Conservation (phyloP, 2,113 vertebrate genomes). For the Bubalus kerabau region DNA sequence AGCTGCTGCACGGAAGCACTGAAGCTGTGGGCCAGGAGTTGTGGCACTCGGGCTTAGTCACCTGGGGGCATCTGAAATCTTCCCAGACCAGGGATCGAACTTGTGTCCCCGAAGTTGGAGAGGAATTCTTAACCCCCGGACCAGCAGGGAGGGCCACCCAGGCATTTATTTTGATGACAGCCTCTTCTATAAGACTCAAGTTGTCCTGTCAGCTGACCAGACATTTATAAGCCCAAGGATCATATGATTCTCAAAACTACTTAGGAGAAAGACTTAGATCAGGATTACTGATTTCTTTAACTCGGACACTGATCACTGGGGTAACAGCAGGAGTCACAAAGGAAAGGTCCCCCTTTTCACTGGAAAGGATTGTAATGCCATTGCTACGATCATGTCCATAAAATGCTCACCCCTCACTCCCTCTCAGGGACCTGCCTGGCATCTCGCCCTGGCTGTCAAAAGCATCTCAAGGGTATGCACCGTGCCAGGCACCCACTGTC, state of each 20-base stretch:
- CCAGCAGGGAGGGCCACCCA: not conserved
- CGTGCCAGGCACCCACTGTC: not conserved
- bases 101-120: fast-evolving
- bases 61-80: not conserved
- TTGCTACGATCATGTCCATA: not conserved
- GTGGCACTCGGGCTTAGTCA: not conserved
- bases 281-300: not conserved
- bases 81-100: not conserved
- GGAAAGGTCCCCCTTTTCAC: not conserved
- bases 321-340: not conserved
- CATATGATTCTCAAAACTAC: not conserved
- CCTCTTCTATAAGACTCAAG: not conserved
- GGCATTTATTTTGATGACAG: not conserved
- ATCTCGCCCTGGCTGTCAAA: not conserved
- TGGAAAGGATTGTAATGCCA: not conserved
- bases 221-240: not conserved
- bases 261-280: not conserved
- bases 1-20: not conserved
- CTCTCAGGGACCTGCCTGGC: not conserved
- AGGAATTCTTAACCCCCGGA: not conserved
- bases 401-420: not conserved
- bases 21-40: not conserved
- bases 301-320: not conserved
- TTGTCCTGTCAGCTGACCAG: not conserved
- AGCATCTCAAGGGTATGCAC: too few relatives aligned